Conservation (phyloP, 1,140 invertebrate genomes). For the Oscheius sp. region DNA sequence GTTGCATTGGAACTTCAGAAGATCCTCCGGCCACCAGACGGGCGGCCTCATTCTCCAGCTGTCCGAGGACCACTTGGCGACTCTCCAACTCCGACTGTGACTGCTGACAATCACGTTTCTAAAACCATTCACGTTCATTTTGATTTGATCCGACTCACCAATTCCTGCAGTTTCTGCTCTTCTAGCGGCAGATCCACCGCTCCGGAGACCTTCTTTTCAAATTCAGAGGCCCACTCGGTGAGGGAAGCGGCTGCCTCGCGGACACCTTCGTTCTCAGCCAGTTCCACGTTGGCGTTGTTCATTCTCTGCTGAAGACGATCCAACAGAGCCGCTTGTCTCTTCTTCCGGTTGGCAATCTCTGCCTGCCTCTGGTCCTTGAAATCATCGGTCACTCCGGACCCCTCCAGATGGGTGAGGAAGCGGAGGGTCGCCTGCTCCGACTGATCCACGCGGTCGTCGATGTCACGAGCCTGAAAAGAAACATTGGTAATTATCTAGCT, state of each 20-base stretch:
- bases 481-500: background rate
- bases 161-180: background rate
- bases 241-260: constrained; percentile 17
- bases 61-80: constrained; percentile 7
- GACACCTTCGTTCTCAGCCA: constrained; percentile 24
- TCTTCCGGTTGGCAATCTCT: background rate
- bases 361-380: constrained; percentile 8
- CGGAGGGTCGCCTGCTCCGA: background rate
- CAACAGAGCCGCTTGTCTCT: background rate
- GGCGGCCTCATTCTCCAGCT: constrained; percentile 12
- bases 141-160: background rate
- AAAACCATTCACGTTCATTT: background rate
- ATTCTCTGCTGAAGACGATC: constrained; percentile 19
- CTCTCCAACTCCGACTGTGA: constrained; percentile 28
- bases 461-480: background rate
- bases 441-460: constrained; percentile 14
- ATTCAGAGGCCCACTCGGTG: background rate
- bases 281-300: background rate
- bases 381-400: constrained; percentile 7
- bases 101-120: constrained; percentile 30
- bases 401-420: constrained; percentile 27
- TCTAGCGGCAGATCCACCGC: constrained; percentile 15
- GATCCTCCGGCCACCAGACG: background rate
- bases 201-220: background rate
- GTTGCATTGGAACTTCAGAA: background rate